These are phyloP conservation scores for Keiferia lycopersicella DNA, from an alignment of 2,888 invertebrate species.

Conservation along the genomic window DNA sequence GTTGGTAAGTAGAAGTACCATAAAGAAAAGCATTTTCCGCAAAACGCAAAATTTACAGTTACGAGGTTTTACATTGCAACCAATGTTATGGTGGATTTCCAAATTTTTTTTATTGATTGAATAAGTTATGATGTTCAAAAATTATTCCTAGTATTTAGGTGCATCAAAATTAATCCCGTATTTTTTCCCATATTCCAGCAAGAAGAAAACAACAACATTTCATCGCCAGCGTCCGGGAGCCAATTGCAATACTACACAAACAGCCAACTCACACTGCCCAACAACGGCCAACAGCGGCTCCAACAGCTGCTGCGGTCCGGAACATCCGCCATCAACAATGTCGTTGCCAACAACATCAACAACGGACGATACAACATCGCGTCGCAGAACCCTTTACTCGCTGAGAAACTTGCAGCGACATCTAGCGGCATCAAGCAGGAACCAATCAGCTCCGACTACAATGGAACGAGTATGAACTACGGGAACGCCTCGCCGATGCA, in stretches of 20 bases:
- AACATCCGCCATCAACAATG: constrained; percentile 74
- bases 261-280: constrained; percentile 62
- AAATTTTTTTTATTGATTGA: no score
- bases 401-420: constrained; percentile 91
- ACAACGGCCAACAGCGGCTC: constrained; percentile 70
- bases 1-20: no score
- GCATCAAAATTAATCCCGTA: not conserved
- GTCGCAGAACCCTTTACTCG: constrained; percentile 92
- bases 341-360: constrained; percentile 71
- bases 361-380: constrained; percentile 89
- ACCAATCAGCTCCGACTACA: constrained; percentile 76
- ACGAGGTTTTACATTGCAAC: no score
- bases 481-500: constrained; percentile 77
- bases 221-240: constrained; percentile 69
- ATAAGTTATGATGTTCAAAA: no score
- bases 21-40: no score
- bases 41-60: no score
- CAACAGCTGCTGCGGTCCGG: constrained; percentile 73
- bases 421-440: constrained; percentile 82
- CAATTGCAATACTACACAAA: constrained; percentile 71
- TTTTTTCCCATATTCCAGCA: constrained; percentile 64
- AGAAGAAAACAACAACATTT: constrained; percentile 78
- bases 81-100: no score
- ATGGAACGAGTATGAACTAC: constrained; percentile 76
- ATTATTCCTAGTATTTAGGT: no score